Base-by-base conservation (phyloP, 2,888 invertebrate genomes). In the Eucera pruinosa region DNA sequence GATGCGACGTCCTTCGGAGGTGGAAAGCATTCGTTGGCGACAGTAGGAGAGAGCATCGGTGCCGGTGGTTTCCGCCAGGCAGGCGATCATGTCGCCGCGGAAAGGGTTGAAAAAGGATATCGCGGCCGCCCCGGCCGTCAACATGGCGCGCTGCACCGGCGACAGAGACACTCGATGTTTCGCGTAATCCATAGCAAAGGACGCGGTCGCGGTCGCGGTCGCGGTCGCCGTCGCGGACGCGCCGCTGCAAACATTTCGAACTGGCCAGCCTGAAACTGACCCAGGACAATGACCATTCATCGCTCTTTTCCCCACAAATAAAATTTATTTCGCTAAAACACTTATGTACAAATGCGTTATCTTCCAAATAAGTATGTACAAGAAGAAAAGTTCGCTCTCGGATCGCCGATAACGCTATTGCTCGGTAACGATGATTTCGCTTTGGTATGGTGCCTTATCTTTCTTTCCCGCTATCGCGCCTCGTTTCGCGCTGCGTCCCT, bases 11-110 rank as follows among this genome's bases (percentile, higher is more conserved):
- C 99, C 99, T 93, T 98, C 97, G 2, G 94, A 91, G 67, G 96
- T 96, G 54, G 94, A 93, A 80, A 95, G 92, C 98, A 99, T 98
- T 90, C 95, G 94, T 48, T 93, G 91, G 64, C 94, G 93, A 93
- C 99, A 97, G 86, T 95, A 94, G 78, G 93, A 93, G 5, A 98
- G 93, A 2, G 98, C 96, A 54, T 90, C 91, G 45, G 90, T 86
- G 52, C 96, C 98, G 11, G 98, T 97, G 0, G 98, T 97, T 93
- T 99, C 99, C 0, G 98, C 98, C 84, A 98, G 94, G 82, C 97
- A 97, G 25, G 98, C 98, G 84, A 99, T 97, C 97, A 98, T 98
- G 90, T 99, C 98, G 20, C 95, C 96, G 78, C 97, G 93, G 70
- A 94, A 93, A 7, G 99, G 99, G 93, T 98, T 95, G 11, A 96